Evolutionary conservation across 2,888 invertebrate genomes (phyloP), one percentile per base, ranked within the genome.

Genomic region (Panopea generosa): DNA sequence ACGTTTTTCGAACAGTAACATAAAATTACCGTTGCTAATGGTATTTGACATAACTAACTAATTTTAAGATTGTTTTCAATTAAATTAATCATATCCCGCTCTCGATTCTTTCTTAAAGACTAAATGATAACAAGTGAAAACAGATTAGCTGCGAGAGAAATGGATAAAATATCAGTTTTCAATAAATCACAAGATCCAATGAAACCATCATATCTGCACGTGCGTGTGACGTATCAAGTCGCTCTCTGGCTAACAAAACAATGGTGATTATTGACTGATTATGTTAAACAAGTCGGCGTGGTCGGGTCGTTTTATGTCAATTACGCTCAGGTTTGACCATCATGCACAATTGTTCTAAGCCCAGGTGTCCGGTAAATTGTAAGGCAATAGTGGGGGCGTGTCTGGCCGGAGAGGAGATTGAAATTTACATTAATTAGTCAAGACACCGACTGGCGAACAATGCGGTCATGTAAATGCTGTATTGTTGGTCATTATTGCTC

Each of bases 371-470:
- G 22, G 61, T 50, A 33, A 53, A 55, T 45, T 66, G 75, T 66
- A 61, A 70, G 62, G 52, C 69, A 70, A 76, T 70, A 70, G 61
- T 3, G 20, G 59, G 70, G 75, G 75, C 75, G 75, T 47, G 66
- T 52, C 57, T 29, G 61, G 29, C 29, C 55, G 24, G 45, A 66
- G 57, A 24, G 61, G 61, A 60, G 55, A 62, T 70, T 57, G 59
- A 61, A 61, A 63, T 76, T 76, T 61, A 76, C 75, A 76, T 76
- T 61, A 70, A 70, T 76, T 76, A 70, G 60, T 61, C 59, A 50
- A 52, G 50, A 18, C 38, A 29, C 26, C 47, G 60, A 60, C 60
- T 27, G 18, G 29, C 18, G 45, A 47, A 60, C 60, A 60, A 60
- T 60, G 22, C 18, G 7, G 20, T 29, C 27, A 47, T 47, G 49